A percentile compares a stretch with the other conserved stretches of the same genome.
Evolutionary conservation across 2,113 vertebrate genomes (phyloP).

Genomic region (Hypanus sabinus): DNA sequence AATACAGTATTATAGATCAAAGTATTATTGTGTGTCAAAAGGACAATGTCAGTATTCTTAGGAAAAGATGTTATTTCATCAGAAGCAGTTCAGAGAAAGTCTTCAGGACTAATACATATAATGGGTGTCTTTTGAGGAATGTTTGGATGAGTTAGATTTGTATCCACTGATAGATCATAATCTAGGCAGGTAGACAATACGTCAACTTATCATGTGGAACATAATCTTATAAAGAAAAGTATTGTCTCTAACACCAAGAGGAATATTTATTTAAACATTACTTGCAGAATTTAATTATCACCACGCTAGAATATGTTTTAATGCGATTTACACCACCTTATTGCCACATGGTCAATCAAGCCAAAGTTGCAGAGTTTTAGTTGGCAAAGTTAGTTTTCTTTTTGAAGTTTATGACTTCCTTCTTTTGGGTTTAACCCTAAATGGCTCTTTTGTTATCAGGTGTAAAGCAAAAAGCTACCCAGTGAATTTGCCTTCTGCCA

Average conservation of each 20-base stretch:
- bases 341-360: background rate
- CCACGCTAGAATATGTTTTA: background rate
- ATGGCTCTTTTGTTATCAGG: constrained; percentile 50
- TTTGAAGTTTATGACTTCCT: background rate
- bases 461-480: constrained; percentile 71
- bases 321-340: background rate
- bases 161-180: too few species aligned
- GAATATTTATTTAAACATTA: background rate
- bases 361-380: background rate
- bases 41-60: too few species aligned
- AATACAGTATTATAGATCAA: too few species aligned
- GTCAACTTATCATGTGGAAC: background rate
- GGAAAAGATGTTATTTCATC: too few species aligned
- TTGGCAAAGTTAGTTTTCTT: background rate
- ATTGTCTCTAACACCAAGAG: background rate
- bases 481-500: constrained; percentile 67
- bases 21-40: too few species aligned
- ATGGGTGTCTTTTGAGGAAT: too few species aligned
- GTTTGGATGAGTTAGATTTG: too few species aligned
- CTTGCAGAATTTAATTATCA: background rate
- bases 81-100: too few species aligned
- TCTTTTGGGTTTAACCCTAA: background rate
- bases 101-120: too few species aligned
- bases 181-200: background rate
- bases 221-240: background rate